Base-by-base conservation (phyloP, 2,113 vertebrate genomes). In the Heterotilapia buettikoferi region DNA sequence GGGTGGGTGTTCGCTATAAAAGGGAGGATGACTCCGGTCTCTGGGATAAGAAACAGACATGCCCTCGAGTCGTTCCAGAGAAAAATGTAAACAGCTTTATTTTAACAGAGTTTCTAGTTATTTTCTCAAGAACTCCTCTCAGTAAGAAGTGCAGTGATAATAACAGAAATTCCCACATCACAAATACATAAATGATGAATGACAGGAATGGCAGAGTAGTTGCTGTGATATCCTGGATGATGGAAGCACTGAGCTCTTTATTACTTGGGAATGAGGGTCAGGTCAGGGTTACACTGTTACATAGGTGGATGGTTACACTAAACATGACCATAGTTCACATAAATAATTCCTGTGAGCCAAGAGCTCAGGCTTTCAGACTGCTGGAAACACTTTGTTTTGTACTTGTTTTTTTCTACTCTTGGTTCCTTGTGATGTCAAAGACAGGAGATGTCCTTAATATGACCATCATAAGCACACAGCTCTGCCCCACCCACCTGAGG, bases 1-100 rank as follows among this genome's bases (percentile, higher is more conserved):
- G 66, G 29, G 24, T 87, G 86, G 83, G 78, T 89, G 89, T 90
- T 84, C 9, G 56, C 82, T 87, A 50, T 71, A 76, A 82, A 87
- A 33, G 79, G 89, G 92, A 92, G 92, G 88, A 86, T 80, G 57
- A 82, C 73, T 92, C 89, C 52, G 11, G 90, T 82, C 61, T 85
- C 26, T n/a, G 29, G 84, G 92, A 95, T 76, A 47, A 93, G 86
- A 85, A 91, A 84, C 92, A 95, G 88, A 88, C 91, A 57, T 54
- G 52, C 56, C 78, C 85, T 82, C 10, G 5, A 8, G 53, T 84
- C 4, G 1, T 86, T 90, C 88, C 50, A 40, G 16, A 7, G 86
- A 90, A 86, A 90, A 93, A 94, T 94, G 89, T 95, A 94, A 95
- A 94, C 94, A 93, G 83, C 86, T 71, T 31, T 19, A 56, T 87